Evolutionary conservation across 2,113 vertebrate species (phyloP).

Genomic region (Hemibates koningsi): DNA sequence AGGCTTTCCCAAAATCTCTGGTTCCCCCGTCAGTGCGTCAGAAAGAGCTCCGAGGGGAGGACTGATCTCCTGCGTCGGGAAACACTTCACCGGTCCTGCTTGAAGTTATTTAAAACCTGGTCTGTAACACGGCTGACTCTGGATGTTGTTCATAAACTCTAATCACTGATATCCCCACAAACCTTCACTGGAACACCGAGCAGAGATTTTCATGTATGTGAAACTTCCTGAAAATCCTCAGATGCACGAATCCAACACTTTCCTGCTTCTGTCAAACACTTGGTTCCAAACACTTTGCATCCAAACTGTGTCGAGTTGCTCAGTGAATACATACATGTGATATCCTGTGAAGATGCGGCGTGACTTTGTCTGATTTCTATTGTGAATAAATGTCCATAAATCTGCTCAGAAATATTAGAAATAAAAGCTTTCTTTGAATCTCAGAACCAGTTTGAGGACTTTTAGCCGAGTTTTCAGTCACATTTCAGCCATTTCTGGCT

Average conservation of each 20-base stretch:
- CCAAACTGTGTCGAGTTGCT: not conserved
- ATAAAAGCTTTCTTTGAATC: not conserved
- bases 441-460: not conserved
- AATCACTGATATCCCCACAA: not conserved
- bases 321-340: not conserved
- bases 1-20: constrained; percentile 15
- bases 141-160: not conserved
- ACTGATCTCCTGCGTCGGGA: not conserved
- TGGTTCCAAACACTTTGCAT: not conserved
- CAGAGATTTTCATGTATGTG: not conserved
- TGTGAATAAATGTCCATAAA: not conserved
- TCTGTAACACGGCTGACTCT: not conserved
- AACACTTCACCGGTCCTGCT: not conserved
- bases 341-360: not conserved
- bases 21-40: not conserved
- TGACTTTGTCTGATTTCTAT: not conserved
- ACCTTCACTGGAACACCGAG: not conserved
- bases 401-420: not conserved
- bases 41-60: not conserved
- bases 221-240: not conserved
- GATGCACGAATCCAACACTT: not conserved
- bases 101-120: not conserved
- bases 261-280: not conserved
- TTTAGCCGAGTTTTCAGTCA: accelerated
- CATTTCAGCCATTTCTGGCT: not conserved